phyloP scores from a whole-genome alignment of 1,140 invertebrate species.

The Drosophila gunungcola region DNA sequence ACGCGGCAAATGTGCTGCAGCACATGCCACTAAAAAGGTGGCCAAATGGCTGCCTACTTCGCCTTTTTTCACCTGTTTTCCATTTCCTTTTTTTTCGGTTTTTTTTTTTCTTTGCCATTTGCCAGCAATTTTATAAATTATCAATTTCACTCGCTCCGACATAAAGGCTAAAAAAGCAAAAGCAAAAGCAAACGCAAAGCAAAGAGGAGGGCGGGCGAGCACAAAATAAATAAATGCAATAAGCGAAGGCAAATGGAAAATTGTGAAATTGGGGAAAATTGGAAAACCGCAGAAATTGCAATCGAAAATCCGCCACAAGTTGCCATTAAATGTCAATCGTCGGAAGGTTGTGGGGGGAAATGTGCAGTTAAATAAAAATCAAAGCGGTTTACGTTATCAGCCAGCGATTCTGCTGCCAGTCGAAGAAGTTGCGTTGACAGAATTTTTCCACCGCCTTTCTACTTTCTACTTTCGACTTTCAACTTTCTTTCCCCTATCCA shows the following conservation, averaged over 20 bases:
- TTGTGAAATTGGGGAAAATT: slow-evolving; percentile 68
- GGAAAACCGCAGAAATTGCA: slow-evolving; percentile 73
- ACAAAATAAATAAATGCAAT: slow-evolving; percentile 53
- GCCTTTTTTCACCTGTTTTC: slow-evolving; percentile 3
- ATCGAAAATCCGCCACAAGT: slow-evolving; percentile 67
- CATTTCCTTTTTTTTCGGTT: not conserved
- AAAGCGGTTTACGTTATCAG: slow-evolving; percentile 80
- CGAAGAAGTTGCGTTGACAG: slow-evolving; percentile 71
- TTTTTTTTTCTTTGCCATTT: slow-evolving; percentile 51
- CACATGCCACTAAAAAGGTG: not conserved
- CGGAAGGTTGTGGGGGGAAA: slow-evolving; percentile 35
- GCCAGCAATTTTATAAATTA: slow-evolving; percentile 77
- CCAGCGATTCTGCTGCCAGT: slow-evolving; percentile 43
- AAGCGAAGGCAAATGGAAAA: slow-evolving; percentile 60
- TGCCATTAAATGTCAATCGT: slow-evolving; percentile 74
- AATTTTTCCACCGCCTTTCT: slow-evolving; percentile 5
- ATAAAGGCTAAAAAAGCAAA: slow-evolving; percentile 62
- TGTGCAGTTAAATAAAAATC: slow-evolving; percentile 82
- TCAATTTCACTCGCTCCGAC: slow-evolving; percentile 66
- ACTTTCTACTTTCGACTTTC: not conserved
- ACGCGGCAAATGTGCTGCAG: slow-evolving; percentile 41
- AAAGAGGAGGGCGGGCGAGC: slow-evolving; percentile 8
- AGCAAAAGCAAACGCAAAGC: slow-evolving; percentile 18
- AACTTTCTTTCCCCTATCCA: no score
- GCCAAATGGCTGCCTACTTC: not conserved